Base-by-base conservation (phyloP, 2,888 invertebrate genomes). In the Hemaris fuciformis region DNA sequence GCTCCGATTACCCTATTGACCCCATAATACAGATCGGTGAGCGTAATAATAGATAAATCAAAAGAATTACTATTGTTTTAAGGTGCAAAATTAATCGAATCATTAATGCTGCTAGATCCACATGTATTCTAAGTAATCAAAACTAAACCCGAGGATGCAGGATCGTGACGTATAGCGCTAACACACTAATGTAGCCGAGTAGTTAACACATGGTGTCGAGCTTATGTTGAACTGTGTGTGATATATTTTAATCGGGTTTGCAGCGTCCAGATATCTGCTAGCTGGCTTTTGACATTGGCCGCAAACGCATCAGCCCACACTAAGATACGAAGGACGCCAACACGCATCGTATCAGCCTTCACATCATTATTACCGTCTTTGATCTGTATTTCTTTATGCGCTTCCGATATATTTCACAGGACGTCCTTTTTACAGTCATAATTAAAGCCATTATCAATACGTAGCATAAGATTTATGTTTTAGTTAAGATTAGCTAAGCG, bases 211-310 rank as follows among this genome's bases (percentile, higher is more conserved):
- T 81, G 84, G 84, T 83, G 79, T 79, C 76, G 69, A 83, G 79
- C 74, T 80, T 73, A 68, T 75, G 18, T 53, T 53, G 80, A 83
- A 85, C 79, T 88, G 81, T 53, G 53, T 53, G 53, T 53, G 53
- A 53, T 53, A 84, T 85, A 82, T 91, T 91, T 91, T 91, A 78
- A 89, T 91, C 87, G 89, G 91, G 91, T 93, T 88, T 93, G 83
- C 93, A 93, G 93, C 93, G 87, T 93, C 93, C 88, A 93, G 93
- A 83, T 93, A 93, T 81, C 93, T 93, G 83, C 93, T 93, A 80
- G 91, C 93, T 87, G 93, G 93, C 87, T 93, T 93, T 93, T 93
- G 93, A 93, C 93, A 91, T 84, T 89, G 90, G 89, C 90, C 87
- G 84, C 84, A 83, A 77, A 75, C 79, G 77, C 81, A 79, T 79